Evolutionary conservation across 2,113 vertebrate genomes (phyloP), one percentile per base, ranked within the genome.

Genomic region (Perca fluviatilis): DNA sequence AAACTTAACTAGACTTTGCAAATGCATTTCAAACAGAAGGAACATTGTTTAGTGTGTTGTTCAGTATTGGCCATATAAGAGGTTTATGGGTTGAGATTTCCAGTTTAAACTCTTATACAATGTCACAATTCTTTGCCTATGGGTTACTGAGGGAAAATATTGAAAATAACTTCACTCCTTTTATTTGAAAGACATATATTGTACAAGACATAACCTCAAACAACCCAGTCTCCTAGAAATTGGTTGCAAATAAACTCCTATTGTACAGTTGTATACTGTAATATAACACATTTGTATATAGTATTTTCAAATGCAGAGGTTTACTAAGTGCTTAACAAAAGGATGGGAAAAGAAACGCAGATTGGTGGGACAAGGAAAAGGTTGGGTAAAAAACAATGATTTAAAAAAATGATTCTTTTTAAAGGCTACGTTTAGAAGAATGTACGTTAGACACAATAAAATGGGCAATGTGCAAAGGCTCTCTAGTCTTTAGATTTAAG

Each of bases 101-200:
- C n/a, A 18, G 49, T 66, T 77, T 69, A 60, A 69, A 62, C n/a
- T 58, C 30, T n/a, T 67, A 70, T 25, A 12, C 43, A 86, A 77
- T 63, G 21, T 57, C 43, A 62, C 74, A 74, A 18, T 40, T 76
- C 16, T 62, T 53, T 67, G 36, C 21, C 33, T 18, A 3, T 57
- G 25, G 33, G 27, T 36, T 49, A 11, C 6, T 21, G 4, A 56
- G 47, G 63, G n/a, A 7, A 70, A 60, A 40, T 25, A 23, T 12
- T 14, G 46, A 16, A 23, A 51, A 14, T n/a, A 15, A 50, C 12
- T 63, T 58, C n/a, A 13, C 5, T 51, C 4, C 3, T 25, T 46
- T 51, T 47, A 6, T 14, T 47, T 7, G 10, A 11, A 56, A 21
- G 36, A 50, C 8, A n/a, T 21, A 56, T 6, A 1, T 2, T 23